Evolutionary conservation across 2,888 invertebrate genomes (phyloP), one percentile per base, ranked within the genome.

Genomic region (Phragmatobia fuliginosa): DNA sequence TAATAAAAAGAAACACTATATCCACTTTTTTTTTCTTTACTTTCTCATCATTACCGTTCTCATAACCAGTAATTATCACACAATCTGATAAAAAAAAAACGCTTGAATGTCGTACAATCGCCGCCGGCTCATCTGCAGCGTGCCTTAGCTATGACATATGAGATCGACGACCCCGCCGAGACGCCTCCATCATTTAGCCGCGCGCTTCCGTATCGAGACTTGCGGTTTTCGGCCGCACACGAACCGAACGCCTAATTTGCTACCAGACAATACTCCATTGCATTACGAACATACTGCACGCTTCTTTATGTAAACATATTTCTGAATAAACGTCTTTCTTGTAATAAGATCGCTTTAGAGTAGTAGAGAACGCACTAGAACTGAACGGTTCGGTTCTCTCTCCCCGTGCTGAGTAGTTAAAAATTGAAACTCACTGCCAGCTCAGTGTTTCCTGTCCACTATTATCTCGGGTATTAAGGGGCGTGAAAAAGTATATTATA

Each of bases 101-200:
- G 31, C 31, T 32, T 10, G n/a, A n/a, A n/a, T n/a, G n/a, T n/a
- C n/a, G n/a, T n/a, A n/a, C n/a, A 65, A 56, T n/a, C n/a, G 32
- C 59, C 52, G 69, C 67, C 72, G 75, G 70, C 59, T 60, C 65
- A 49, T 77, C 72, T 79, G 80, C 31, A 71, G 64, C 65, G 38
- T 56, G 36, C 77, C 78, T 83, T 74, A 82, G 73, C 62, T 82
- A 83, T 85, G 86, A 90, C 85, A 82, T 84, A 85, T 81, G 82
- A 77, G 85, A 81, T 76, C 84, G 81, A 81, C 77, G 86, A 87
- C 84, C 89, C 85, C 87, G 77, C 62, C 77, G 87, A 86, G 86
- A 87, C 85, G 85, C 82, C 84, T 87, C 81, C 84, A 87, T 89
- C 86, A 87, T 89, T 90, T 89, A 88, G 76, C 77, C 79, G 72